These are phyloP conservation scores for Subanguina moxae DNA, from an alignment of 1,140 invertebrate species.

Conservation along the genomic window DNA sequence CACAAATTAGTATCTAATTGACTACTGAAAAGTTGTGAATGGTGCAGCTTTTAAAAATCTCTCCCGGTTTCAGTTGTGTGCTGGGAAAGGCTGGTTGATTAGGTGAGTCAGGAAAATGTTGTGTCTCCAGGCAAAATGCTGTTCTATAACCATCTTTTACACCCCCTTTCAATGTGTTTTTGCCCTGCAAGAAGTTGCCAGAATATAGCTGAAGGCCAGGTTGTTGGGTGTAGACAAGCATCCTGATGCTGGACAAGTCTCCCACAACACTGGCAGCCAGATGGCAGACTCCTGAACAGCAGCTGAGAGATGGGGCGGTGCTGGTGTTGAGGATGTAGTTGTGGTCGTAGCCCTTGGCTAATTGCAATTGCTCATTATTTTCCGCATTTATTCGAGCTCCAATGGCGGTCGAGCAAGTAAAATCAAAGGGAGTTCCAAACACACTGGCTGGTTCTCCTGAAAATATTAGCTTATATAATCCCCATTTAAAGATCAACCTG, in stretches of 20 bases:
- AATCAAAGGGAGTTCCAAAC: not conserved
- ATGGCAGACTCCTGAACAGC: not conserved
- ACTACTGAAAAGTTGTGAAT: not conserved
- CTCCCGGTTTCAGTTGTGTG: not conserved
- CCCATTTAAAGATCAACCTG: not conserved
- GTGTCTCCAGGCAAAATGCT: slow-evolving; percentile 1
- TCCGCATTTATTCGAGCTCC: not conserved
- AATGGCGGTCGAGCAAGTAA: not conserved
- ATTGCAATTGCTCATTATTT: not conserved
- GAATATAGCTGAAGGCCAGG: not conserved
- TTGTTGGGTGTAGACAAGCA: not conserved
- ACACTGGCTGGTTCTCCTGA: not conserved
- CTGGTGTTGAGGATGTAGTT: not conserved
- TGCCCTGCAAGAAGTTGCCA: not conserved
- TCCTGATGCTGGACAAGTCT: not conserved
- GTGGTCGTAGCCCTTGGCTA: not conserved
- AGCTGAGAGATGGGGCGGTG: not conserved
- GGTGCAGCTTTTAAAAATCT: not conserved
- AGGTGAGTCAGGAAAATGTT: not conserved
- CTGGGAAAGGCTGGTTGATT: not conserved
- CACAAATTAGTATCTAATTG: no score
- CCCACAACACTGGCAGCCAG: not conserved
- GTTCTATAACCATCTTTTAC: not conserved
- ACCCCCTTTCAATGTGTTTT: not conserved
- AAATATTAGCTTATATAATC: not conserved